phyloP scores from a whole-genome alignment of 2,113 vertebrate genomes.

The Lathamus discolor region DNA sequence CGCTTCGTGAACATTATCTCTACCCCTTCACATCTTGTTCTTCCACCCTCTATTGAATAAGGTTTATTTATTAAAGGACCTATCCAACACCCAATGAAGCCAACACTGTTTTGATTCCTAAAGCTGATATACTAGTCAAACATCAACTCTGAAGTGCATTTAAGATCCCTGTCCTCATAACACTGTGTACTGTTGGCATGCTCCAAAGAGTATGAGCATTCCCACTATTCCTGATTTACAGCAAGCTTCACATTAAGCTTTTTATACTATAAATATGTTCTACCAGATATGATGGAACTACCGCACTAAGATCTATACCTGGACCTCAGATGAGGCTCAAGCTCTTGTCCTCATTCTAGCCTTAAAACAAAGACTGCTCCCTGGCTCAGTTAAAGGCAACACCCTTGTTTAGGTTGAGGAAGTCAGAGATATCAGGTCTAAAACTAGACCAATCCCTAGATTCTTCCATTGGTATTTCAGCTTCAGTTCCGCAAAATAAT shows the following conservation, averaged over 20 bases:
- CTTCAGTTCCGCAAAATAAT: not conserved
- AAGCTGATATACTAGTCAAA: not conserved
- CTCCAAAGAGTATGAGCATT: not conserved
- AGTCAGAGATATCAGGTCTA: not conserved
- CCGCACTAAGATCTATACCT: not conserved
- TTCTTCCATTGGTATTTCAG: not conserved
- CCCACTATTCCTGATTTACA: not conserved
- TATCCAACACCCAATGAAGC: rapidly evolving
- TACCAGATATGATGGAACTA: not conserved
- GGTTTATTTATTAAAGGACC: not conserved
- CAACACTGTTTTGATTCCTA: not conserved
- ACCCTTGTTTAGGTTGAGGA: not conserved
- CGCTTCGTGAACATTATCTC: not conserved
- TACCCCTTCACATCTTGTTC: not conserved
- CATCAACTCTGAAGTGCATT: not conserved
- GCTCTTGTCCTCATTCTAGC: not conserved
- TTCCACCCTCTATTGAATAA: not conserved
- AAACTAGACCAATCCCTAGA: not conserved
- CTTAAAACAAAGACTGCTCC: not conserved
- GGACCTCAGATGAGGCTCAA: not conserved
- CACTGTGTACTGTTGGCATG: not conserved
- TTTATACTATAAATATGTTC: not conserved
- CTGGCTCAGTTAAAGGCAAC: not conserved
- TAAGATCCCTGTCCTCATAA: not conserved
- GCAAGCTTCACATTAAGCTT: not conserved